These are phyloP conservation scores for Pipistrellus nathusii DNA, from an alignment of 2,797 vertebrate species.

Conservation along the genomic window DNA sequence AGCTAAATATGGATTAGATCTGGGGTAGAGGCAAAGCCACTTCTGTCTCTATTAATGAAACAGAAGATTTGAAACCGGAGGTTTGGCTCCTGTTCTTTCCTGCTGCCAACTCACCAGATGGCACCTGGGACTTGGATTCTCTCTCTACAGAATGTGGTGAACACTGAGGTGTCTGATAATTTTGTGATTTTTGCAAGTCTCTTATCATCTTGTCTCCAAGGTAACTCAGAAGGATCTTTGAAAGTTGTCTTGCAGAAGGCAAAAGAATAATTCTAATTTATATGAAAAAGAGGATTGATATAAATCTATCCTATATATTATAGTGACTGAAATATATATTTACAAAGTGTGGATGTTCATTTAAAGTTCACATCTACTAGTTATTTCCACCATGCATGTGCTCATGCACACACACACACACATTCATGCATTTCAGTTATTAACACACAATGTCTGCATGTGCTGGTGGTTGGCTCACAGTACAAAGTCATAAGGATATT, in stretches of 20 bases:
- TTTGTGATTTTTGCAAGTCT: neutral
- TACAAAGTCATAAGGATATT: neutral
- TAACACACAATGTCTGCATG: neutral
- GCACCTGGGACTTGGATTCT: neutral
- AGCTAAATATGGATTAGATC: neutral
- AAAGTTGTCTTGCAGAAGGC: neutral
- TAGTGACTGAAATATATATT: slow-evolving; percentile 5
- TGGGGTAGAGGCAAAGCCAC: neutral
- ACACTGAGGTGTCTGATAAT: neutral
- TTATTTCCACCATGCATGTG: neutral
- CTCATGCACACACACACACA: too few relatives aligned
- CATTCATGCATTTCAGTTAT: neutral
- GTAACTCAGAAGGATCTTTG: neutral
- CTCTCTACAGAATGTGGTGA: neutral
- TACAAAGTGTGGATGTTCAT: neutral
- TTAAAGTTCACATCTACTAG: neutral
- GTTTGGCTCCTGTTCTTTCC: neutral
- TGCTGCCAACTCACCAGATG: neutral
- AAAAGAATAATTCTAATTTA: neutral
- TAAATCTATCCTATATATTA: neutral
- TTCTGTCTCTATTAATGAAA: slow-evolving; percentile 26
- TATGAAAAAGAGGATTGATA: neutral
- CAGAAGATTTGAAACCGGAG: neutral
- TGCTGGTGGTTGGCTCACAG: neutral
- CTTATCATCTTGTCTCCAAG: neutral